Evolutionary conservation across 2,797 vertebrate species (phyloP).

Genomic region (Macropodus opercularis): DNA sequence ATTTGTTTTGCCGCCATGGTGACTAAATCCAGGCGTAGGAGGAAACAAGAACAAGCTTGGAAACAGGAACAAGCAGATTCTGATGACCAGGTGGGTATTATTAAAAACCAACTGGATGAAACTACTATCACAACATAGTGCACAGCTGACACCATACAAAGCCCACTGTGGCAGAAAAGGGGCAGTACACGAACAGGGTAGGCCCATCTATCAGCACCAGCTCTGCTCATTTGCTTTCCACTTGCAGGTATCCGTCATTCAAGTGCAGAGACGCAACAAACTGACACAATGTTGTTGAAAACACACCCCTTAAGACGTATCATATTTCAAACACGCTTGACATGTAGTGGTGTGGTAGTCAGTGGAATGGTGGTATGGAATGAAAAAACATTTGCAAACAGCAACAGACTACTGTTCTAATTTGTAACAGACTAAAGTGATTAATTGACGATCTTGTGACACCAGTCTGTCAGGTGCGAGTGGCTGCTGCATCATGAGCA

Average conservation of each 20-base stretch:
- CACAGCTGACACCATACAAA: conserved; percentile 12
- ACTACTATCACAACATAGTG: conserved; percentile 9
- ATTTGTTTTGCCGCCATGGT: conserved; percentile 76
- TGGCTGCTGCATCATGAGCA: conserved; percentile 48
- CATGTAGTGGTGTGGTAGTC: conserved; percentile 40
- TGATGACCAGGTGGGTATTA: conserved; percentile 47
- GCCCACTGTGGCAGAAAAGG: not conserved
- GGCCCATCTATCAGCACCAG: conserved; percentile 43
- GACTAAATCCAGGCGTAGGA: conserved; percentile 62
- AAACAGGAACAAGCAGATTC: conserved; percentile 56
- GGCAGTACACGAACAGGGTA: conserved; percentile 19
- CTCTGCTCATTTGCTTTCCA: conserved; percentile 62
- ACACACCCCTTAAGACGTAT: conserved; percentile 60
- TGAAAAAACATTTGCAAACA: conserved; percentile 25
- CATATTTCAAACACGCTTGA: conserved; percentile 71
- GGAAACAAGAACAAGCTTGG: conserved; percentile 48
- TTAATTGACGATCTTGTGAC: conserved; percentile 56
- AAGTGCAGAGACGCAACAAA: conserved; percentile 59
- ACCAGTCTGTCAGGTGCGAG: conserved; percentile 54
- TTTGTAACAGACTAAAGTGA: conserved; percentile 38
- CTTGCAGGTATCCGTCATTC: conserved; percentile 64
- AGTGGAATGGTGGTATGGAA: conserved; percentile 13
- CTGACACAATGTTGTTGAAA: conserved; percentile 28
- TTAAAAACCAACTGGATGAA: conserved; percentile 28
- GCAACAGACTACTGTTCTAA: conserved; percentile 20